Evolutionary conservation across 2,888 invertebrate species (phyloP), one percentile per base, ranked within the genome.

Genomic region (Cheilosia grossa): DNA sequence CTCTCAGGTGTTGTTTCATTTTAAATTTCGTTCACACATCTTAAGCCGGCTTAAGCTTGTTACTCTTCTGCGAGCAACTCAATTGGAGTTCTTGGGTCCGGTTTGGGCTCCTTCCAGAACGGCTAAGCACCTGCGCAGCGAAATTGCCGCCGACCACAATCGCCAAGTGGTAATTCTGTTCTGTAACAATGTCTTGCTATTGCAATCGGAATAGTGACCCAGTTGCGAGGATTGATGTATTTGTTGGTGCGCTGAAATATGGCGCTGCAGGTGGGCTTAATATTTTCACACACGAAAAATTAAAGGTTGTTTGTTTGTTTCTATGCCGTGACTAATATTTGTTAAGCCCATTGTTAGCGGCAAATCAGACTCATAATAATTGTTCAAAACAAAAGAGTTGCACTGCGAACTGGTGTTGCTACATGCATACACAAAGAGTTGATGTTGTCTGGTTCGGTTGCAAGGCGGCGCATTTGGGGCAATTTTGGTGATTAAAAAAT

Each of bases 21-120:
- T n/a, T 30, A 42, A 21, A 51, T 72, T 51, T 40, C 51, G 61
- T 53, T 21, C 42, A 61, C 42, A 61, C 53, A 53, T 72, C 58
- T 58, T 53, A 44, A 72, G 58, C 17, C 49, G 58, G 49, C 59
- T 37, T 19, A 24, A 40, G 27, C 47, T 56, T 42, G 40, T 54
- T 69, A 67, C 56, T 69, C 54, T 59, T 33, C 49, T 58, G 6
- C 49, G 37, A 44, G 17, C 37, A n/a, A 70, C 17, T 33, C 19
- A 17, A 24, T 37, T 58, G 24, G 40, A 19, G 58, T 15, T 27
- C 13, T 51, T 4, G 30, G 30, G 21, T 47, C 56, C 69, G 69
- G 69, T 69, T 58, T 24, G 15, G n/a, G n/a, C 47, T 47, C 33
- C 9, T 51, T 27, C 27, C 15, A 40, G 37, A 51, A 49, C 27